Base-by-base conservation (phyloP, 30 jellyfish, hydroid and myxozoan species). In the Aurelia coerulea region DNA sequence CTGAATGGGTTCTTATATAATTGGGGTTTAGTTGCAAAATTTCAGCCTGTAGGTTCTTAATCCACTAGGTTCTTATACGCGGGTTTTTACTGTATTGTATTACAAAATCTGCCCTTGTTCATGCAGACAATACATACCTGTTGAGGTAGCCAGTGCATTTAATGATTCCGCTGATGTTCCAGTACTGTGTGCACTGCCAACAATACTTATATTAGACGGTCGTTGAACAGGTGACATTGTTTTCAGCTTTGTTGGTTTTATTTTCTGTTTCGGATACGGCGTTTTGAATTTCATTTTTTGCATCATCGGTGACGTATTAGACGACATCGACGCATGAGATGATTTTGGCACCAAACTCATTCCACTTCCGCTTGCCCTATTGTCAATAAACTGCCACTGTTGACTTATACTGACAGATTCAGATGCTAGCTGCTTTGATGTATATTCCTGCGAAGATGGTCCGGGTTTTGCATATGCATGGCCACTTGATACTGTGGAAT, bases 261-360 rank as follows among this genome's bases (percentile, higher is more conserved):
- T 91, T 78, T 84, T 83, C 79, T 87, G 88, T 73, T 88, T 88
- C 1, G 95, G 93, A n/a, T 78, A 29, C 17, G 98, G 98, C 17
- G 98, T 76, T 66, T 93, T 93, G 82, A 93, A 93, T 73, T 87
- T 88, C 88, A 89, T 79, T 67, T 88, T 88, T 78, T 91, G 98
- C 60, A 84, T 67, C 60, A 86, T 19, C 16, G 74, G 65, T 2
- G 82, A 58, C n/a, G 53, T 32, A 18, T 51, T 39, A 17, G 93
- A 54, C 29, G 93, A 33, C 29, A 32, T 18, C 19, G 74, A 5
- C 10, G 46, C 70, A 8, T 56, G 72, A 3, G 89, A 42, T 14
- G 53, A 41, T 34, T 69, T 69, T 14, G 68, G 68, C 31, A 59
- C 31, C 19, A 59, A 16, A 7, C 15, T 19, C 68, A 19, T 59